Evolutionary conservation across 92 coral and sea anemone species (phyloP), one percentile per base, ranked within the genome.

Genomic region (Phenganax marumi): DNA sequence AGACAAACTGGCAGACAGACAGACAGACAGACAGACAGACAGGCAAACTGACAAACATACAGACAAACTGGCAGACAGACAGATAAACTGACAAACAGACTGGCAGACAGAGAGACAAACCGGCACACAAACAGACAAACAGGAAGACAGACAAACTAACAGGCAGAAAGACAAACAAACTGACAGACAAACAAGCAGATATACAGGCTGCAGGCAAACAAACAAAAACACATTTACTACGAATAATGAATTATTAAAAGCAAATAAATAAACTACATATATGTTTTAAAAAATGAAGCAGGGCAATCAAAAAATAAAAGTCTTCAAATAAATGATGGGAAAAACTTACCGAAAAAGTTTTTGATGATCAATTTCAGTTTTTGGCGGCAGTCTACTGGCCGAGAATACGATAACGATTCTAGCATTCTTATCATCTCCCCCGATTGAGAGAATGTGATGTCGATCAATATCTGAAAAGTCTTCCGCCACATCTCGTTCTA

Each of bases 351-450:
- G 74, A 69, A 92, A 92, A 54, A 96, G 84, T 49, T 83, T 84
- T 46, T 93, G 90, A 68, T 96, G 99, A 82, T 96, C 99, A 24
- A 96, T 96, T 81, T 84, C 57, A 70, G 77, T 78, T 43, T 89
- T 60, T 9, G 93, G 91, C 9, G 99, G 99, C 64, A 96, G 85
- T 54, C 97, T 84, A 54, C 90, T 84, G 8, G 93, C 93, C 18
- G 97, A 91, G 61, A 96, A 96, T 70, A 96, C 97, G 79, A 96
- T 91, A 46, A 89, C 91, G 48, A 89, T 81, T 55, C 99, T 83
- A 0, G 96, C 99, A 96, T 91, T 91, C 74, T 84, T 91, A 69
- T 96, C 99, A 69, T 92, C 92, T n/a, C 99, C 98, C 47, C 96
- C 90, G 24, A 91, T 91, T 73, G 98, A 95, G 12, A 95, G 54